Percentiles rank a stretch among this genome's conserved stretches.
These are phyloP conservation scores for Torymus aiolomorphi DNA, from an alignment of 2,888 invertebrate species.

Conservation along the genomic window DNA sequence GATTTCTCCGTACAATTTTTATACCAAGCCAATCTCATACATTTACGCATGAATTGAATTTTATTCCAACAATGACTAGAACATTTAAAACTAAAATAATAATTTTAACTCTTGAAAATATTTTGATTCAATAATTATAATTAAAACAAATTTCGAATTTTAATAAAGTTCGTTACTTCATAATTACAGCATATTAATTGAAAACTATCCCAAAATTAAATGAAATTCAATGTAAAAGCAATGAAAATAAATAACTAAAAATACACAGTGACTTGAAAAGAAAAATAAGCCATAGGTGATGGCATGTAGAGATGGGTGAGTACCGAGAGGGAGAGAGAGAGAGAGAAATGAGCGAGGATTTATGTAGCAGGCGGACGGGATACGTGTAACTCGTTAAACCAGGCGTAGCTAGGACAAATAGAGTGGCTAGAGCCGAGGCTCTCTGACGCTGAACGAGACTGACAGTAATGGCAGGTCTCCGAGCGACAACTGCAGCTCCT, in stretches of 20 bases:
- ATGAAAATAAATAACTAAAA: too few relatives aligned
- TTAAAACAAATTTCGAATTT: too few relatives aligned
- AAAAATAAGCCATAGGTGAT: conserved; percentile 8
- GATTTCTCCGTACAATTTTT: conserved; percentile 21
- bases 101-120: too few relatives aligned
- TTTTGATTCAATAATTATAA: too few relatives aligned
- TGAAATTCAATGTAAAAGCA: too few relatives aligned
- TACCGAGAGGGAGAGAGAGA: not conserved
- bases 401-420: conserved; percentile 59
- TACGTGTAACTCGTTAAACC: conserved; percentile 55
- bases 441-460: conserved; percentile 57
- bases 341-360: conserved; percentile 48
- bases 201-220: too few relatives aligned
- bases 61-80: too few relatives aligned
- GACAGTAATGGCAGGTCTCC: conserved; percentile 58
- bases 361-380: conserved; percentile 46
- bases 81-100: too few relatives aligned
- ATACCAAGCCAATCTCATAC: too few relatives aligned
- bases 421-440: conserved; percentile 57
- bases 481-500: not conserved
- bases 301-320: conserved; percentile 13
- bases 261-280: not conserved
- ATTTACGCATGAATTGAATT: too few relatives aligned
- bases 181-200: too few relatives aligned
- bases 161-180: too few relatives aligned